Evolutionary conservation across 2,113 vertebrate genomes (phyloP).

Genomic region (Pithys albifrons): DNA sequence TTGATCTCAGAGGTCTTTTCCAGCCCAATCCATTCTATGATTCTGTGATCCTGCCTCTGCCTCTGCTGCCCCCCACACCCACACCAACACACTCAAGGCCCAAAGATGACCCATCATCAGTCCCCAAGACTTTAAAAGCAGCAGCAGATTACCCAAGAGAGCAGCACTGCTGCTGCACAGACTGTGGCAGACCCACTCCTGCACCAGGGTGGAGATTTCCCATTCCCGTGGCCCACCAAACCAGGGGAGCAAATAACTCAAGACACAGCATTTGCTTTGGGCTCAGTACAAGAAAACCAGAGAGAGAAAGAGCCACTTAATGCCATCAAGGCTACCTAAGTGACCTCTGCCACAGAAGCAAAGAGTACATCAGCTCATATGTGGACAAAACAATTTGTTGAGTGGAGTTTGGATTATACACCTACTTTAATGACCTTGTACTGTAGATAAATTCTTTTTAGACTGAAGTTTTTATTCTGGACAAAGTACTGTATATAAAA

Average conservation of each 20-base stretch:
- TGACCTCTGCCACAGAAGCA: neutral
- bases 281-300: neutral
- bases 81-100: neutral
- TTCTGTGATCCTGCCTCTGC: neutral
- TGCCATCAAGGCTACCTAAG: neutral
- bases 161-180: neutral
- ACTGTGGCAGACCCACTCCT: neutral
- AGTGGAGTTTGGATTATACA: neutral
- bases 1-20: too few species aligned
- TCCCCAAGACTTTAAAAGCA: neutral
- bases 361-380: neutral
- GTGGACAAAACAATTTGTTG: neutral
- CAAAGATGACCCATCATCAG: neutral
- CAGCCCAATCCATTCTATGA: too few species aligned
- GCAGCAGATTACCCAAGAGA: neutral
- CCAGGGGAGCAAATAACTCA: neutral
- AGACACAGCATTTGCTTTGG: neutral
- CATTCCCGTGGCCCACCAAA: accelerated
- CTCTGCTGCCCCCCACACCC: neutral
- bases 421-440: neutral
- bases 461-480: neutral
- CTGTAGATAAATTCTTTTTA: neutral
- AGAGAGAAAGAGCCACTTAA: neutral
- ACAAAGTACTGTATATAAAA: neutral
- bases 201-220: neutral